These are phyloP conservation scores for Pantherophis vulpinus DNA, from an alignment of 2,797 vertebrate genomes.

Conservation along the genomic window DNA sequence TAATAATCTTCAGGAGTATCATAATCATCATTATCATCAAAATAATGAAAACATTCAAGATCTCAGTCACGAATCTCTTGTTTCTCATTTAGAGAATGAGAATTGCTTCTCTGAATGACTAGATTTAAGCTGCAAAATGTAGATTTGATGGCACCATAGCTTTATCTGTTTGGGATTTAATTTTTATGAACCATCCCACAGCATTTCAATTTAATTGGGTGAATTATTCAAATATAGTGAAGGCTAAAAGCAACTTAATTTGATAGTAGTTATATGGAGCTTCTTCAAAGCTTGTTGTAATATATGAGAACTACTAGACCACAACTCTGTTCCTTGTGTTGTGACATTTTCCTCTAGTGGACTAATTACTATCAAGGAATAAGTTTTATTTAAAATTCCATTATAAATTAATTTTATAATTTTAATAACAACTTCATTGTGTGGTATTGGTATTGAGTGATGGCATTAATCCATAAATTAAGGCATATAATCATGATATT, in stretches of 20 bases:
- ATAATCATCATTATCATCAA: neutral
- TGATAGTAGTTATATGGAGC: neutral
- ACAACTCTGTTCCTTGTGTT: neutral
- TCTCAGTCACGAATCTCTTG: neutral
- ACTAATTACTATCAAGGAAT: neutral
- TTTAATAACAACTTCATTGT: neutral
- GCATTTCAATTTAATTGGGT: neutral
- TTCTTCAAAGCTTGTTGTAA: neutral
- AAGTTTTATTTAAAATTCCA: neutral
- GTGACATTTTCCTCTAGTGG: neutral
- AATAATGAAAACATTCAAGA: neutral
- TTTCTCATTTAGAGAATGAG: neutral
- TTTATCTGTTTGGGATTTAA: neutral
- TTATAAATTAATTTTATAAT: neutral
- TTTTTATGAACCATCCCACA: neutral
- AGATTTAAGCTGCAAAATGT: neutral
- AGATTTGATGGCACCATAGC: neutral
- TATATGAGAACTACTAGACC: neutral
- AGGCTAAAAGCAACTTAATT: neutral
- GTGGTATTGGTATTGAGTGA: no score
- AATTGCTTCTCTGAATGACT: neutral
- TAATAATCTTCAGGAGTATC: neutral
- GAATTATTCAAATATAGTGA: neutral
- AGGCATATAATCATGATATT: neutral
- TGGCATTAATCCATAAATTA: neutral